Evolutionary conservation across 2,888 invertebrate genomes (phyloP).

Genomic region (Itoplectis maculator): DNA sequence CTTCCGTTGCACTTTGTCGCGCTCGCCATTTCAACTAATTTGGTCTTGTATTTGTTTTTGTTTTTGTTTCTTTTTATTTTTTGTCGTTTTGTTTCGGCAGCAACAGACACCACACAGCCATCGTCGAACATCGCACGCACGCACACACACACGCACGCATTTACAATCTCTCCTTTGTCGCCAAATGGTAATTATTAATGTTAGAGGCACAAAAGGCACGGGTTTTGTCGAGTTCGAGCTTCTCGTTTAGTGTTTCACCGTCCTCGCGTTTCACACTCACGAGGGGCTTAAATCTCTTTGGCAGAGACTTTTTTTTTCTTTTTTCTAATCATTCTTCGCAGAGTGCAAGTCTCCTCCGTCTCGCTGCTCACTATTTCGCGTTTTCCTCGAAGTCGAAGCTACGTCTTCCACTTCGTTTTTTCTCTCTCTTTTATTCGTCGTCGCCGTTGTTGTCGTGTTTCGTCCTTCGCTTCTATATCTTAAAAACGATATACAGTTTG

Average conservation of each 20-base stretch:
- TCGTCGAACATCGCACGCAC: constrained; percentile 39
- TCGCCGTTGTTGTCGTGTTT: too few species aligned
- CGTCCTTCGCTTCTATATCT: background rate
- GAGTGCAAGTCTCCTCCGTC: constrained; percentile 20
- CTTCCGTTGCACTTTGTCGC: background rate
- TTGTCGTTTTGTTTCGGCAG: constrained; percentile 28
- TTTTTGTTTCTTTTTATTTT: constrained; percentile 26
- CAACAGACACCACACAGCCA: constrained; percentile 24
- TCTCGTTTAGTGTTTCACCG: constrained; percentile 53
- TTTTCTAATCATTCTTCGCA: background rate
- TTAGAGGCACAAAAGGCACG: constrained; percentile 69
- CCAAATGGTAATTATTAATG: constrained; percentile 67
- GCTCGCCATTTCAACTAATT: constrained; percentile 55
- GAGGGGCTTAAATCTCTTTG: constrained; percentile 24
- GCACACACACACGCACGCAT: constrained; percentile 35
- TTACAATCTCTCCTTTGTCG: constrained; percentile 65
- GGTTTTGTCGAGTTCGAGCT: constrained; percentile 63
- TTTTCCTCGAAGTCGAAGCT: constrained; percentile 17
- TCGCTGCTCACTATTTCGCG: constrained; percentile 35
- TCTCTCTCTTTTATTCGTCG: background rate
- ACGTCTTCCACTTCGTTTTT: constrained; percentile 16
- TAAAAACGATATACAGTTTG: constrained; percentile 32
- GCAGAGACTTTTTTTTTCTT: constrained; percentile 2
- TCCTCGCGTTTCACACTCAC: constrained; percentile 13
- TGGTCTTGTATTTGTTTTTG: constrained; percentile 51